Percentiles rank a stretch among this genome's conserved stretches.
Evolutionary conservation across 2,888 invertebrate genomes (phyloP).

Genomic region (Theretra japonica): DNA sequence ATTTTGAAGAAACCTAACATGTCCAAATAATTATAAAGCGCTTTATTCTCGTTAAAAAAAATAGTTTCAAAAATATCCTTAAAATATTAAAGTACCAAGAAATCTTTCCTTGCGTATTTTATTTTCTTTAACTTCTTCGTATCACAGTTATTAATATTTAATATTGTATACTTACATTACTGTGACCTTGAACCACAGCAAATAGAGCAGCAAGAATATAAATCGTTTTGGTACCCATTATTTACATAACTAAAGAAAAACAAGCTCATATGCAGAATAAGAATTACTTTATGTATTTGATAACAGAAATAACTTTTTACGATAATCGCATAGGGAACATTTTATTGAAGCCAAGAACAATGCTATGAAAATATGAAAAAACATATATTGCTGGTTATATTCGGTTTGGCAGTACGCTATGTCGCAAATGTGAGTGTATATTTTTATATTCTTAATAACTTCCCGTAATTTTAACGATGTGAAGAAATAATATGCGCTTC

Average conservation of each 20-base stretch:
- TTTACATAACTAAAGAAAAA: background rate
- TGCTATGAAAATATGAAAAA: constrained; percentile 45
- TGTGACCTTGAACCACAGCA: constrained; percentile 46
- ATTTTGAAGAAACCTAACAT: too few relatives aligned
- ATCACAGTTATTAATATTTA: too few relatives aligned
- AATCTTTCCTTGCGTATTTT: too few relatives aligned
- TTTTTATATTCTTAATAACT: too few relatives aligned
- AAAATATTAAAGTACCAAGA: too few relatives aligned
- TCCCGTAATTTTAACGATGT: background rate
- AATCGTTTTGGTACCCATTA: constrained; percentile 30
- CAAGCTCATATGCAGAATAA: background rate
- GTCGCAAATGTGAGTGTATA: constrained; percentile 43
- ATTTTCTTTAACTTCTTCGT: too few relatives aligned
- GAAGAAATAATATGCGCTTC: background rate
- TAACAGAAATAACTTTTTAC: constrained; percentile 37
- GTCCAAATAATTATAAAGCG: too few relatives aligned
- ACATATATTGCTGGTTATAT: constrained; percentile 40
- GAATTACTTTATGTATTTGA: constrained; percentile 22
- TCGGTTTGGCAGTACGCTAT: constrained; percentile 39
- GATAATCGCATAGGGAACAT: constrained; percentile 35
- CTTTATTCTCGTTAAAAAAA: too few relatives aligned
- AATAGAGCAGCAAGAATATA: constrained; percentile 41
- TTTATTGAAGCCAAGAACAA: constrained; percentile 34
- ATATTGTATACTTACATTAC: constrained; percentile 49
- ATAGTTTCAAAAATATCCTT: too few relatives aligned